These are phyloP conservation scores for Anadara kagoshimensis DNA, from an alignment of 1,140 invertebrate species.

Conservation along the genomic window DNA sequence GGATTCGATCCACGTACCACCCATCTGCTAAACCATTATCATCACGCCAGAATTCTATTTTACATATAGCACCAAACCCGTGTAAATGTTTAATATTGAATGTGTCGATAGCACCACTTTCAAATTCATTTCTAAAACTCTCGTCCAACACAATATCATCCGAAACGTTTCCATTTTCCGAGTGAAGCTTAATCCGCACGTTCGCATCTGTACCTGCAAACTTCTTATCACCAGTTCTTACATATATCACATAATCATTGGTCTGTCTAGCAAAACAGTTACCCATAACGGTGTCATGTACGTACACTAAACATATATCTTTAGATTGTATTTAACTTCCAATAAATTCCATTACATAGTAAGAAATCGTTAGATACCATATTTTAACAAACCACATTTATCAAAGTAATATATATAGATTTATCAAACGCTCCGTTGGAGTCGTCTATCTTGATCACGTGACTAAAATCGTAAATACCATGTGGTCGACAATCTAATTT, in stretches of 20 bases:
- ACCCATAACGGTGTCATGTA: constrained; percentile 37
- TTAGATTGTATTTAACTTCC: too few species aligned
- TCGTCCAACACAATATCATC: constrained; percentile 65
- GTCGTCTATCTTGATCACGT: too few species aligned
- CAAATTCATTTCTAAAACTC: constrained; percentile 72
- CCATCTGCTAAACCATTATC: constrained; percentile 69
- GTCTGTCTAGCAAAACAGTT: constrained; percentile 37
- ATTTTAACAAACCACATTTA: too few species aligned
- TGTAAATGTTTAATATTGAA: constrained; percentile 55
- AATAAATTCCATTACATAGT: too few species aligned
- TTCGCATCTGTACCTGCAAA: constrained; percentile 54
- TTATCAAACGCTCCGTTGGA: too few species aligned
- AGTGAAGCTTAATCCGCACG: constrained; percentile 62
- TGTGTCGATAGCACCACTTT: constrained; percentile 67
- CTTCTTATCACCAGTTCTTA: constrained; percentile 52
- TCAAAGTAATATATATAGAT: too few species aligned
- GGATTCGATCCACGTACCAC: constrained; percentile 74
- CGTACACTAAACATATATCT: background rate
- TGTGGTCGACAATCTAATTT: too few species aligned
- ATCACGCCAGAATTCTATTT: constrained; percentile 73
- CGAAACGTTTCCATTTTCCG: constrained; percentile 60
- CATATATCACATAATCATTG: constrained; percentile 46
- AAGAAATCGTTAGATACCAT: too few species aligned
- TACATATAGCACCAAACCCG: constrained; percentile 48
- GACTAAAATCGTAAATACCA: too few species aligned